Percentiles rank a stretch among this genome's conserved stretches.
Conservation (phyloP, 1,140 invertebrate genomes). For the Halotydeus destructor region DNA sequence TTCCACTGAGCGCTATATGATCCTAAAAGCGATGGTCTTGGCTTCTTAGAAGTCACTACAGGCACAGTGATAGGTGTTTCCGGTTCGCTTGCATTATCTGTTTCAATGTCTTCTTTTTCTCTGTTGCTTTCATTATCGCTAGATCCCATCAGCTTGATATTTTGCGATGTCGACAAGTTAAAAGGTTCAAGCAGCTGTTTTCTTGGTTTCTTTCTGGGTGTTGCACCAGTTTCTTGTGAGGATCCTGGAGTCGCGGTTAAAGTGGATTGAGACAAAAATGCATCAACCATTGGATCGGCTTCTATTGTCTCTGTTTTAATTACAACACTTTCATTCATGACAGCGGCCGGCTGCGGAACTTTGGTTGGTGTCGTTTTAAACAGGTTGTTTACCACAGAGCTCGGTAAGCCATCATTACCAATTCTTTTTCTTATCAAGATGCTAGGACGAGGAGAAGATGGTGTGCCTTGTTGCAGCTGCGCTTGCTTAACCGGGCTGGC, state of each 20-base stretch:
- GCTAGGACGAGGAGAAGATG: constrained; percentile 6
- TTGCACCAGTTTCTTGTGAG: background rate
- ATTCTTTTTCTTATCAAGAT: constrained; percentile 7
- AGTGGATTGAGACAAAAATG: background rate
- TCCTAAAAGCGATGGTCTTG: constrained; percentile 4
- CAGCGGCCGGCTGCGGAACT: no score
- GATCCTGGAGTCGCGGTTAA: background rate
- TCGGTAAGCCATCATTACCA: no score
- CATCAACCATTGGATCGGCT: background rate
- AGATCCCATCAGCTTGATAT: constrained; percentile 1
- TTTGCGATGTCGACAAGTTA: constrained; percentile 7
- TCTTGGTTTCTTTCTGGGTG: constrained; percentile 11
- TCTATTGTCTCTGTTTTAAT: no score
- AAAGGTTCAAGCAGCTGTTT: constrained; percentile 13
- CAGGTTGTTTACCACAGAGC: no score
- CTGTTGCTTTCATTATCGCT: background rate
- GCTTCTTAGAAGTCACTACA: constrained; percentile 3
- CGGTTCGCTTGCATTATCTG: background rate
- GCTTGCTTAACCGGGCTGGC: constrained; percentile 3
- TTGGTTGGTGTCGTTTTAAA: no score
- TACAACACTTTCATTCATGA: no score
- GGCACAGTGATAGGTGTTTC: background rate
- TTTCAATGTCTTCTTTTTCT: constrained; percentile 1
- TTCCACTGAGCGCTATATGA: constrained; percentile 8
- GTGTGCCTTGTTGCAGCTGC: background rate